Conservation (phyloP, 2,797 vertebrate species). For the Chelon auratus region DNA sequence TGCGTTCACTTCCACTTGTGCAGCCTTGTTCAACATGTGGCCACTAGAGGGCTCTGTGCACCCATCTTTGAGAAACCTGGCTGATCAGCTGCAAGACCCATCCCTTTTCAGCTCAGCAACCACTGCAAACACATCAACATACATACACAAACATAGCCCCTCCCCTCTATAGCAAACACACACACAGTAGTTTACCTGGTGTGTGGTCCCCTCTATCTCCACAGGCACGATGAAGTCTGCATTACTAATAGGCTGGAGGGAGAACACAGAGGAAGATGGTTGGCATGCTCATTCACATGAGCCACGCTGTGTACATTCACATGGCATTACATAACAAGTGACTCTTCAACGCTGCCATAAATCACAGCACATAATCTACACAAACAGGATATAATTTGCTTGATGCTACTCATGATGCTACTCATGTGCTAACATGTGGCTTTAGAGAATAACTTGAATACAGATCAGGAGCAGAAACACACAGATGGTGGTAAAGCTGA, state of each 20-base stretch:
- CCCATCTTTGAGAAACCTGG: conserved; percentile 43
- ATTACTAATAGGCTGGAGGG: conserved; percentile 89
- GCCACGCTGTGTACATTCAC: conserved; percentile 64
- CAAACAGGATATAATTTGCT: conserved; percentile 37
- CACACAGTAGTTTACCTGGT: conserved; percentile 85
- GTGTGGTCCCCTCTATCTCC: conserved; percentile 92
- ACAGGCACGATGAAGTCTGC: conserved; percentile 93
- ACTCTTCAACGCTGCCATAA: conserved; percentile 38
- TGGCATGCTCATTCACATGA: conserved; percentile 60
- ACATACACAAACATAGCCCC: conserved; percentile 55
- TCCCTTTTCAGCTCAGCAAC: conserved; percentile 71
- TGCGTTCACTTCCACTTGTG: conserved; percentile 11
- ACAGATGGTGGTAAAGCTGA: neutral
- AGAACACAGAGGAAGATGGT: conserved; percentile 60
- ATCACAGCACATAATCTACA: conserved; percentile 43
- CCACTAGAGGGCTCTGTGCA: conserved; percentile 78
- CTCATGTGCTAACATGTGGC: neutral
- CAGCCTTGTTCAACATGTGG: conserved; percentile 48
- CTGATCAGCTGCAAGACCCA: conserved; percentile 67
- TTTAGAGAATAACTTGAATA: conserved; percentile 3
- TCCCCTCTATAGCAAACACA: conserved; percentile 22
- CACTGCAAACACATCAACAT: conserved; percentile 63
- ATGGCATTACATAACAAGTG: conserved; percentile 73
- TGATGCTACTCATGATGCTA: conserved; percentile 9
- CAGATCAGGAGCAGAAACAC: neutral